A percentile compares a stretch with the other conserved stretches of the same genome.
Evolutionary conservation across 2,888 invertebrate species (phyloP).

Genomic region (Pheosia gnoma): DNA sequence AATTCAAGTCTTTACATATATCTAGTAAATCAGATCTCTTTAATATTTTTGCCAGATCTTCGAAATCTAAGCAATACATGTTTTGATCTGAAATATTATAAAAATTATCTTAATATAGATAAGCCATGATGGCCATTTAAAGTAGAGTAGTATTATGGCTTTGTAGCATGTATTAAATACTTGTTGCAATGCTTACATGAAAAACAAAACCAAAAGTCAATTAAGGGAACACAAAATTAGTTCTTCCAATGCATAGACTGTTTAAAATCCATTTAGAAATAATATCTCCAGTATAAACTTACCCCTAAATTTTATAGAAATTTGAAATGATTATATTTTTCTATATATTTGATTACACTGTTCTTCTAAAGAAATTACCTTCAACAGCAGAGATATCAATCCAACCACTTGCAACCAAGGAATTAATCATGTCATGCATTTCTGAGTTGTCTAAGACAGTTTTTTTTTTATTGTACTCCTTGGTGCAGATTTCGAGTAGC

Average conservation of each 20-base stretch:
- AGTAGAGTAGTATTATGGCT: too few relatives aligned
- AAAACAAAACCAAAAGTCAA: too few relatives aligned
- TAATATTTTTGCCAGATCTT: slow-evolving; percentile 52
- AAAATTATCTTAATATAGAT: not conserved
- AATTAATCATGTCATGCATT: slow-evolving; percentile 45
- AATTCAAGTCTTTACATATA: slow-evolving; percentile 66
- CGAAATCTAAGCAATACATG: slow-evolving; percentile 38
- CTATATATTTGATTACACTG: too few relatives aligned
- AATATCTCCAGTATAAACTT: too few relatives aligned
- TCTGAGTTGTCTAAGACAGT: slow-evolving; percentile 15
- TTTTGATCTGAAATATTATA: slow-evolving; percentile 30
- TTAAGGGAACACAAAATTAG: too few relatives aligned
- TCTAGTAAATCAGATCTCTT: slow-evolving; percentile 57
- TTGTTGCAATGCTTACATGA: too few relatives aligned
- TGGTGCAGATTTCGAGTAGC: slow-evolving; percentile 44
- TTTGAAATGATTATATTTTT: not conserved
- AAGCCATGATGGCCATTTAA: not conserved
- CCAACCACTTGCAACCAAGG: slow-evolving; percentile 51
- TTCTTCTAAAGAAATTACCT: slow-evolving; percentile 15
- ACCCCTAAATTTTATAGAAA: not conserved
- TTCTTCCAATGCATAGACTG: too few relatives aligned
- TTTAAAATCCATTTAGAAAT: too few relatives aligned
- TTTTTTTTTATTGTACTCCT: slow-evolving; percentile 18
- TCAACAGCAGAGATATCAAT: slow-evolving; percentile 39
- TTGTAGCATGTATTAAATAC: too few relatives aligned